Conservation (phyloP, 2,888 invertebrate species). For the Lepidocyrtoides sp. region DNA sequence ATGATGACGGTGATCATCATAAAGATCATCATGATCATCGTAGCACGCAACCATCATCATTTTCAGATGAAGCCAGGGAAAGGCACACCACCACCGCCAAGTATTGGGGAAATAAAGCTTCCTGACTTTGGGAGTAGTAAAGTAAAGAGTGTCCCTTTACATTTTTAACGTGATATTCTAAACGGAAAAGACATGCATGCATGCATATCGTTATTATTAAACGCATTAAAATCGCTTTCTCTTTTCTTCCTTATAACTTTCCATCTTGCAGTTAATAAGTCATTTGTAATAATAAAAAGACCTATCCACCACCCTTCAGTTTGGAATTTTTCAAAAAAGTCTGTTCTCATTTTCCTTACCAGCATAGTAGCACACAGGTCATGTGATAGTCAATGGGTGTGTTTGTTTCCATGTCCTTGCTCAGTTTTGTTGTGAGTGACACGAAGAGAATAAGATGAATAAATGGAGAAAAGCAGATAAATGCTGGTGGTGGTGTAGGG, state of each 20-base stretch:
- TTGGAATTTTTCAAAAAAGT: not conserved
- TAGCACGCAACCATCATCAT: constrained; percentile 16
- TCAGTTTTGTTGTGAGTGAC: constrained; percentile 8
- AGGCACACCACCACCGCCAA: no score
- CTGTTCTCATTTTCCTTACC: not conserved
- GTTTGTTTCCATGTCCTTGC: not conserved
- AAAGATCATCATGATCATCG: constrained; percentile 23
- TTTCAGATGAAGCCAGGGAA: not conserved
- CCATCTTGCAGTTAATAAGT: constrained; percentile 53
- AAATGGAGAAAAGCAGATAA: not conserved
- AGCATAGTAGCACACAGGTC: no score
- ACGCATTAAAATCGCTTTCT: constrained; percentile 43
- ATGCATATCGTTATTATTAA: no score
- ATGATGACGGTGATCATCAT: constrained; percentile 26
- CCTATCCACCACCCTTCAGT: not conserved
- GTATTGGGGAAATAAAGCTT: no score
- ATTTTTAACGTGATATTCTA: not conserved
- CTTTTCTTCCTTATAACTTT: not conserved
- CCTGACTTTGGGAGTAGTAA: no score
- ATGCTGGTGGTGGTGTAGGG: not conserved
- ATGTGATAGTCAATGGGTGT: not conserved
- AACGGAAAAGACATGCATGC: constrained; percentile 4
- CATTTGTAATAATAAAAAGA: constrained; percentile 73
- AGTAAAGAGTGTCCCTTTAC: not conserved
- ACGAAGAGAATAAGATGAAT: not conserved